These are phyloP conservation scores for Batillaria attramentaria DNA, from an alignment of 1,140 invertebrate genomes.

Conservation along the genomic window DNA sequence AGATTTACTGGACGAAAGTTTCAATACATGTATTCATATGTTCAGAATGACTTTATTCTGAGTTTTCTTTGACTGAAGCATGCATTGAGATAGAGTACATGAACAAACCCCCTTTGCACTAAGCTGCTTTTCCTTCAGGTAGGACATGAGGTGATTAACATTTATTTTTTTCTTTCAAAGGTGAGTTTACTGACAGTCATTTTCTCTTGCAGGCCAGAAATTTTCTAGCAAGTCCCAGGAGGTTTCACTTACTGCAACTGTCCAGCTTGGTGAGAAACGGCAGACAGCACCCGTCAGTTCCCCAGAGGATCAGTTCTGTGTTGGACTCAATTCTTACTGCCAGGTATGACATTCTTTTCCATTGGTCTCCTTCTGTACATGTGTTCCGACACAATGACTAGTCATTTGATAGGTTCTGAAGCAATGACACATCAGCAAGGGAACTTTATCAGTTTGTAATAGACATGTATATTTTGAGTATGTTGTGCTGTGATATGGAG, in stretches of 20 bases:
- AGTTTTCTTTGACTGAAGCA: too few relatives aligned
- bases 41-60: too few relatives aligned
- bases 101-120: too few relatives aligned
- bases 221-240: slow-evolving; percentile 55
- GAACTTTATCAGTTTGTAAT: background rate
- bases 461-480: background rate
- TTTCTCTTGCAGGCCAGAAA: slow-evolving; percentile 53
- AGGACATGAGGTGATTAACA: too few relatives aligned
- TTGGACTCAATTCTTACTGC: slow-evolving; percentile 59
- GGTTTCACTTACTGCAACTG: slow-evolving; percentile 53
- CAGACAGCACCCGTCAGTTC: background rate
- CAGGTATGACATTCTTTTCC: slow-evolving; percentile 40
- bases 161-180: too few relatives aligned
- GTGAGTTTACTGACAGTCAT: too few relatives aligned
- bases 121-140: too few relatives aligned
- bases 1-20: too few relatives aligned
- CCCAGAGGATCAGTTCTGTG: slow-evolving; percentile 60
- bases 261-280: slow-evolving; percentile 48
- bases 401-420: background rate
- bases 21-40: too few relatives aligned
- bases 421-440: background rate
- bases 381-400: background rate
- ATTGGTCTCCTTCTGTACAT: background rate
- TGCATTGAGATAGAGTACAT: too few relatives aligned
- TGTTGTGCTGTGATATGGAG: background rate